phyloP scores from a whole-genome alignment of 2,888 invertebrate species.

The Byasa hedistus region DNA sequence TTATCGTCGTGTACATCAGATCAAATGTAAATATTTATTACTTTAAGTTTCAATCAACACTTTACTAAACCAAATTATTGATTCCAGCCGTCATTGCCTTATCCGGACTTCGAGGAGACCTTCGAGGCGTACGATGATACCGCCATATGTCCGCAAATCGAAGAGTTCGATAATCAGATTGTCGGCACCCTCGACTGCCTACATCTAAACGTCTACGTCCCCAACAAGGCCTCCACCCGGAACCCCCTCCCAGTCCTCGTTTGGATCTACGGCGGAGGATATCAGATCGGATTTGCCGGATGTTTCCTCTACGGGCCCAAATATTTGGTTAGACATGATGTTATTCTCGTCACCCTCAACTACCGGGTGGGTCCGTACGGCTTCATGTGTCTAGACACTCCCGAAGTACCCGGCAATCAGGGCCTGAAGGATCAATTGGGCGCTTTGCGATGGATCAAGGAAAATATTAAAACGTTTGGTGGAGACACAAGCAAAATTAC shows the following conservation, averaged over 20 bases:
- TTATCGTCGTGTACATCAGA: too few relatives aligned
- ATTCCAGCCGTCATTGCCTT: constrained; percentile 34
- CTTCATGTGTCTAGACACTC: constrained; percentile 57
- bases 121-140: constrained; percentile 42
- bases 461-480: constrained; percentile 55
- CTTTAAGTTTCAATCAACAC: too few relatives aligned
- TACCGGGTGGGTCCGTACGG: constrained; percentile 64
- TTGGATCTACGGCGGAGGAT: constrained; percentile 64
- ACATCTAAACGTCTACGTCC: constrained; percentile 81
- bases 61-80: too few relatives aligned
- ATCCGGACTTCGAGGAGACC: constrained; percentile 33
- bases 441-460: constrained; percentile 52
- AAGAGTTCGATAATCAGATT: constrained; percentile 41
- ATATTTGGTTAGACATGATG: constrained; percentile 47
- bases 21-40: too few relatives aligned
- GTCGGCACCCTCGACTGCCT: constrained; percentile 76
- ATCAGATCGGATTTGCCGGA: constrained; percentile 48
- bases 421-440: constrained; percentile 59
- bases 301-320: constrained; percentile 45
- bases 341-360: constrained; percentile 51
- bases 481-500: constrained; percentile 54
- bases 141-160: constrained; percentile 46
- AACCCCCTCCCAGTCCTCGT: constrained; percentile 53
- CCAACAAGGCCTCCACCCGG: constrained; percentile 42
- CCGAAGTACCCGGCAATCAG: constrained; percentile 57